Base-by-base conservation (phyloP, 2,797 vertebrate species). In the Spinus pinus region DNA sequence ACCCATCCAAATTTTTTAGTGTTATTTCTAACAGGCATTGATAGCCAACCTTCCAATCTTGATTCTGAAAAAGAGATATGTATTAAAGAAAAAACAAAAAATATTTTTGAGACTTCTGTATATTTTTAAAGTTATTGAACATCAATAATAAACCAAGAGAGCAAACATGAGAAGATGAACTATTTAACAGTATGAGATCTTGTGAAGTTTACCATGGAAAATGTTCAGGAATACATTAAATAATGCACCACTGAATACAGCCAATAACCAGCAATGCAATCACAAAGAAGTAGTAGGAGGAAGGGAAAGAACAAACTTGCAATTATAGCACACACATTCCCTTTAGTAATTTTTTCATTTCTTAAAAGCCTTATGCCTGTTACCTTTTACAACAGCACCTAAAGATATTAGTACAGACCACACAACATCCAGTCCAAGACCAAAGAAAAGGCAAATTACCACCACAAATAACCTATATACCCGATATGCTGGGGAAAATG, bases 1-100 rank as follows among this genome's bases (percentile, higher is more conserved):
- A 98, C 98, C 99, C 99, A 99, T 78, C 99, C 99, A 95, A 99
- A 99, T 96, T 99, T 99, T 97, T 99, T 99, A 70, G 99, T 99
- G 97, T 99, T 99, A 97, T 99, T 99, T 92, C 99, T 98, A 35
- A 99, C 98, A 35, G 99, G 99, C 73, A 99, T 97, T 3, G 99
- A 99, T n/a, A 99, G 98, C 99, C 99, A 99, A 14, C 99, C 99
- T 97, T 99, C 99, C 50, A 99, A 96, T 94, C 99, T 98, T 9
- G 97, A 98, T 98, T 99, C 99, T 99, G 90, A 81, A 84, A 94
- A 33, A 28, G 23, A 92, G 31, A 21, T 18, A 28, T 5, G 33
- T 28, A 86, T 90, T 71, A 81, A 56, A 86, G 51, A 49, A 94
- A 10, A 86, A 37, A 64, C 9, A 60, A 70, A 72, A 87, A 20